Conservation (phyloP, 1,140 invertebrate species). For the Penaeus chinensis region DNA sequence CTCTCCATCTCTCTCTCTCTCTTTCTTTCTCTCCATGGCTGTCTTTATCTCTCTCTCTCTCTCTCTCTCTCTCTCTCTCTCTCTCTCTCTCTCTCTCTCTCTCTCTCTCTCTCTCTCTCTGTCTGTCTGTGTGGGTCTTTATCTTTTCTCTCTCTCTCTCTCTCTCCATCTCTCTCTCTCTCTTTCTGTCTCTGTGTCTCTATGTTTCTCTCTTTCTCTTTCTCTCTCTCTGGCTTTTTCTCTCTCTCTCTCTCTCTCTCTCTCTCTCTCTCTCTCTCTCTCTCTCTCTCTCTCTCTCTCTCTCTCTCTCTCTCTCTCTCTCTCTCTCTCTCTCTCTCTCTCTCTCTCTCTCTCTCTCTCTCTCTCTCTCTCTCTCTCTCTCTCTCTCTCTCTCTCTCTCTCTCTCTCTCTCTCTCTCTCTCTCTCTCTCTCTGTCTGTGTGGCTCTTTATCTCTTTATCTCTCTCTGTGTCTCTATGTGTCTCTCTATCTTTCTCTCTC, state of each 20-base stretch:
- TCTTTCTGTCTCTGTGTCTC: neutral
- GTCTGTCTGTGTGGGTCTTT: no score
- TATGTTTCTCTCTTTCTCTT: no score
- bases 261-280: no score
- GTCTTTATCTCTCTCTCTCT: neutral
- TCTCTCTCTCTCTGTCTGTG: constrained; percentile 14
- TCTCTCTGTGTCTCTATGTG: neutral
- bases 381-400: constrained; percentile 20
- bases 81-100: neutral
- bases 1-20: neutral
- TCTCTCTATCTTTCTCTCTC: neutral
- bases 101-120: neutral
- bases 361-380: constrained; percentile 4
- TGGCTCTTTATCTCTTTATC: neutral
- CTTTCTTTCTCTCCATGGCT: neutral
- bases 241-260: neutral
- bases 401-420: constrained; percentile 4
- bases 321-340: constrained; percentile 37
- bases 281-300: neutral
- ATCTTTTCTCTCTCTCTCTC: neutral
- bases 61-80: no score
- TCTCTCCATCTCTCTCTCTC: neutral
- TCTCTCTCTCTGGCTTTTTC: neutral
- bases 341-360: neutral
- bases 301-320: neutral